Percentiles rank a stretch among this genome's conserved stretches.
Evolutionary conservation across 2,888 invertebrate genomes (phyloP).

Genomic region (Epicampocera succincta): DNA sequence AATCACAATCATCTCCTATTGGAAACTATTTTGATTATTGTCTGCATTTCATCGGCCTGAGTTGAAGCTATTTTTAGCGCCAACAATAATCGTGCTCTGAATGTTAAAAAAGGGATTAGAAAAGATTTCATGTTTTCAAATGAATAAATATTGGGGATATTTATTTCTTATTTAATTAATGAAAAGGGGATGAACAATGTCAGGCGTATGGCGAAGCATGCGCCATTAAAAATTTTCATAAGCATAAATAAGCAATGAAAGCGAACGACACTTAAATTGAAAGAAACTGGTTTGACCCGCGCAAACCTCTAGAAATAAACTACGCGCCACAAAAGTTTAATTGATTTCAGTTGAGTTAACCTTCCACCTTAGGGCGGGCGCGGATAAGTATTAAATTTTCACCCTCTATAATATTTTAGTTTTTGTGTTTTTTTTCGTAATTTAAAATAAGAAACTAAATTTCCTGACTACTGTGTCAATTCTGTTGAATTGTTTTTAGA

Average conservation of each 20-base stretch:
- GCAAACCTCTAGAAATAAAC: too few species aligned
- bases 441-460: too few species aligned
- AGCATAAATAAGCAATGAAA: slow-evolving; percentile 15
- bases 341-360: too few species aligned
- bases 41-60: neutral
- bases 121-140: slow-evolving; percentile 1
- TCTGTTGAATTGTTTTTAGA: too few species aligned
- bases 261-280: too few species aligned
- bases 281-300: too few species aligned
- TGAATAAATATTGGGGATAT: slow-evolving; percentile 12
- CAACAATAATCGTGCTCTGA: slow-evolving; percentile 42
- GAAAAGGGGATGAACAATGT: slow-evolving; percentile 13
- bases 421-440: too few species aligned
- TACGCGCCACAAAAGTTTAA: too few species aligned
- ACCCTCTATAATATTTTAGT: too few species aligned
- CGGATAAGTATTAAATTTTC: too few species aligned
- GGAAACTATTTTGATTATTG: slow-evolving; percentile 1
- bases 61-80: slow-evolving; percentile 16
- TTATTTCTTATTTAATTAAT: slow-evolving; percentile 5
- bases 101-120: slow-evolving; percentile 47
- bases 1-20: neutral
- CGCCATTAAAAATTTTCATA: slow-evolving; percentile 7
- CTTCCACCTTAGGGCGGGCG: too few species aligned
- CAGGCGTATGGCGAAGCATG: neutral
- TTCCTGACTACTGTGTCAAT: too few species aligned